Evolutionary conservation across 1,140 invertebrate genomes (phyloP).

Genomic region (Zaprionus davidi): DNA sequence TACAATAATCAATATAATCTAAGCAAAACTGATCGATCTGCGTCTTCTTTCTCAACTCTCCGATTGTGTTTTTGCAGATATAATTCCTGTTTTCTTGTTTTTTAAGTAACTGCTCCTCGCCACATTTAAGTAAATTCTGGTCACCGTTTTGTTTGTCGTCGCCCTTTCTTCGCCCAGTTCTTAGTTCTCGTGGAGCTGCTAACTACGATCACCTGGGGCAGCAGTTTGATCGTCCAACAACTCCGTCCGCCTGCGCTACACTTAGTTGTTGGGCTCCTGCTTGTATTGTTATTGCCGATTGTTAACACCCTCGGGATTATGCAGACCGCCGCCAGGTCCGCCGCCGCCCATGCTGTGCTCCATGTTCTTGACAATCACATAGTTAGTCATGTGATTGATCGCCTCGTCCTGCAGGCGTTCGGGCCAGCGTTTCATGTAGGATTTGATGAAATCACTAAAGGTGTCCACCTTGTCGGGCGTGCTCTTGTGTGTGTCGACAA

Average conservation of each 20-base stretch:
- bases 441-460: constrained; percentile 80
- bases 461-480: constrained; percentile 81
- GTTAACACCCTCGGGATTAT: constrained; percentile 73
- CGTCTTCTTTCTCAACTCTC: background rate
- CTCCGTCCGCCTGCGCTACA: constrained; percentile 28
- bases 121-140: constrained; percentile 64
- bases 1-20: constrained; percentile 51
- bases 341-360: constrained; percentile 76
- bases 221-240: constrained; percentile 62
- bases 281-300: constrained; percentile 81
- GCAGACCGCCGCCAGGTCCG: constrained; percentile 45
- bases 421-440: constrained; percentile 81
- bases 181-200: constrained; percentile 63
- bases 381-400: constrained; percentile 83
- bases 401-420: constrained; percentile 81
- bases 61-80: constrained; percentile 27
- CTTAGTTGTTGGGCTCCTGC: constrained; percentile 79
- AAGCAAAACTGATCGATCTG: constrained; percentile 41
- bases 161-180: constrained; percentile 24
- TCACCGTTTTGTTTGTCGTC: constrained; percentile 23
- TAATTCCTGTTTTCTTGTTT: constrained; percentile 49
- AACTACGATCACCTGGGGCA: constrained; percentile 38
- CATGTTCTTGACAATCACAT: constrained; percentile 83
- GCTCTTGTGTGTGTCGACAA: constrained; percentile 79
- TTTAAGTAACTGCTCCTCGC: constrained; percentile 68